Evolutionary conservation across 2,113 vertebrate species (phyloP).

Genomic region (Clinocottus analis): DNA sequence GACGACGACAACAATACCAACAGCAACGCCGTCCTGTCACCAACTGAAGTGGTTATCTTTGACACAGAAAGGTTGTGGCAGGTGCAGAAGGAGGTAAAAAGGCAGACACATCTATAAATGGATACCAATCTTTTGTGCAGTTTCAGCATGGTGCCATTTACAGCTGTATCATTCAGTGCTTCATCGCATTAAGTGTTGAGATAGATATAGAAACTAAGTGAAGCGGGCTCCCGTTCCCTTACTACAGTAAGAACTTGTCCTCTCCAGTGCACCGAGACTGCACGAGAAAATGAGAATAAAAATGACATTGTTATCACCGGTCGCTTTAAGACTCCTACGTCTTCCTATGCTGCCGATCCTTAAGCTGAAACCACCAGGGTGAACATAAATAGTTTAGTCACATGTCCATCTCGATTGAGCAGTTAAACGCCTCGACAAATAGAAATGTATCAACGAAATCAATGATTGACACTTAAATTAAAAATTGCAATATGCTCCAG

Average conservation of each 20-base stretch:
- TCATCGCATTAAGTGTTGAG: slow-evolving; percentile 57
- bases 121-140: slow-evolving; percentile 61
- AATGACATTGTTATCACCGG: slow-evolving; percentile 21
- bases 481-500: slow-evolving; percentile 72
- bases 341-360: slow-evolving; percentile 49
- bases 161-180: slow-evolving; percentile 71
- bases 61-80: slow-evolving; percentile 47
- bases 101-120: slow-evolving; percentile 56
- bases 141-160: slow-evolving; percentile 50
- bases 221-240: slow-evolving; percentile 53
- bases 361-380: slow-evolving; percentile 39
- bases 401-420: slow-evolving; percentile 36
- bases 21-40: slow-evolving; percentile 11
- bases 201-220: slow-evolving; percentile 21
- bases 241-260: slow-evolving; percentile 43
- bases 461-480: slow-evolving; percentile 66
- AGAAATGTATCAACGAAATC: slow-evolving; percentile 66
- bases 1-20: not conserved
- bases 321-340: slow-evolving; percentile 40
- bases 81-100: slow-evolving; percentile 54
- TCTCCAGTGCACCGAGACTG: slow-evolving; percentile 41
- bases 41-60: slow-evolving; percentile 41
- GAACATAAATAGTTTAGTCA: slow-evolving; percentile 65
- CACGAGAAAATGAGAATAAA: slow-evolving; percentile 46
- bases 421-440: slow-evolving; percentile 38